Evolutionary conservation across 1,140 invertebrate genomes (phyloP).

Genomic region (Zaprionus kolodkinae): DNA sequence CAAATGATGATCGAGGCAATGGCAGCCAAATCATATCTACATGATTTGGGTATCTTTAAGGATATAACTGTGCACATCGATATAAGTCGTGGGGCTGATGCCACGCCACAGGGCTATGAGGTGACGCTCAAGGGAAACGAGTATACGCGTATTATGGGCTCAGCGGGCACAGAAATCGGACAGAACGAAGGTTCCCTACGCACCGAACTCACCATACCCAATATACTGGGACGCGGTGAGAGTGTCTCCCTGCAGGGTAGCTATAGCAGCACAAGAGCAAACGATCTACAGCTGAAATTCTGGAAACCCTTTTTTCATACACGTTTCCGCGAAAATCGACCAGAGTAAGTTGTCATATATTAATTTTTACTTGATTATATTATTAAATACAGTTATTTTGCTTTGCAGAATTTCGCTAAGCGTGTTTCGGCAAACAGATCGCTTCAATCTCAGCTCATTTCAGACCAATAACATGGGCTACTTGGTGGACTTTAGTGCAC

Average conservation of each 20-base stretch:
- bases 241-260: constrained; percentile 79
- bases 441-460: constrained; percentile 72
- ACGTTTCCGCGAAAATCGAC: constrained; percentile 74
- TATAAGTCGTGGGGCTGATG: constrained; percentile 70
- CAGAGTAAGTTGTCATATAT: constrained; percentile 67
- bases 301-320: constrained; percentile 84
- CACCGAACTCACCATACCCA: constrained; percentile 77
- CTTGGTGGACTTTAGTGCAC: constrained; percentile 67
- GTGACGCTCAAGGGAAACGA: constrained; percentile 78
- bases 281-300: constrained; percentile 79
- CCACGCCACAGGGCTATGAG: constrained; percentile 80
- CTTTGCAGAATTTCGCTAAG: constrained; percentile 71
- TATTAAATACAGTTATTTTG: neutral
- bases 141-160: constrained; percentile 73
- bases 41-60: constrained; percentile 83
- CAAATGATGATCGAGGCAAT: constrained; percentile 79
- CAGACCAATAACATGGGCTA: constrained; percentile 75
- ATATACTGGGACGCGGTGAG: constrained; percentile 79
- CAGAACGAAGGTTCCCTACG: constrained; percentile 81
- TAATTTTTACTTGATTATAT: neutral
- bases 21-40: constrained; percentile 76
- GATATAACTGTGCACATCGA: constrained; percentile 79
- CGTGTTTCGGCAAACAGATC: constrained; percentile 75
- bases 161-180: constrained; percentile 81
- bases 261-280: constrained; percentile 75